Evolutionary conservation across 1,140 invertebrate species (phyloP), one percentile per base, ranked within the genome.

Genomic region (Leguminivora glycinivorella): DNA sequence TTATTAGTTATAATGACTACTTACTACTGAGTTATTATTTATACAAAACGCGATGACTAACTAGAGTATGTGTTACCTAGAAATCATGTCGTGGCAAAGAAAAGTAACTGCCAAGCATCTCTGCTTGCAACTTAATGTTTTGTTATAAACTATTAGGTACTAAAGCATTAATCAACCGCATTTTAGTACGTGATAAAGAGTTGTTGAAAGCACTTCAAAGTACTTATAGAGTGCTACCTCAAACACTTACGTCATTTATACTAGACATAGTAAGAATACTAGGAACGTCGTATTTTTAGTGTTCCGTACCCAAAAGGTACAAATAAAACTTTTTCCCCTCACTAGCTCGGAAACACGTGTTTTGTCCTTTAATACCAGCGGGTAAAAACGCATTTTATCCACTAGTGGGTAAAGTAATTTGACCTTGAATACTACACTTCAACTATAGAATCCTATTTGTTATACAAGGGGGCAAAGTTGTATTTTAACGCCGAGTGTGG

Each of bases 1-100:
- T 60, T 29, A 60, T 60, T 60, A 60, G 14, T 52, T 26, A 60
- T 29, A 60, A 26, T 60, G 56, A 60, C 12, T 29, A n/a, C 56
- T 29, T 25, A 24, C n/a, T n/a, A n/a, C n/a, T n/a, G n/a, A n/a
- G n/a, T n/a, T n/a, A n/a, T n/a, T n/a, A n/a, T n/a, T n/a, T n/a
- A n/a, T n/a, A n/a, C n/a, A n/a, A 22, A 22, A 22, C 47, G 47
- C 47, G 17, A 22, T 2, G 4, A 4, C 40, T n/a, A n/a, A 4
- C 40, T n/a, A 5, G 40, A 43, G n/a, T 43, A 6, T 43, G n/a
- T 43, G 40, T 17, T 17, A 17, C n/a, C 2, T 17, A 43, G 40
- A 43, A 43, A 43, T n/a, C 14, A 14, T 43, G 40, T 43, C 40
- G 40, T 17, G 47, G 17, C 22, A 19, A 22, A 17, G 14, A 52